phyloP scores from a whole-genome alignment of 2,888 invertebrate species.

The Andrena camellia region DNA sequence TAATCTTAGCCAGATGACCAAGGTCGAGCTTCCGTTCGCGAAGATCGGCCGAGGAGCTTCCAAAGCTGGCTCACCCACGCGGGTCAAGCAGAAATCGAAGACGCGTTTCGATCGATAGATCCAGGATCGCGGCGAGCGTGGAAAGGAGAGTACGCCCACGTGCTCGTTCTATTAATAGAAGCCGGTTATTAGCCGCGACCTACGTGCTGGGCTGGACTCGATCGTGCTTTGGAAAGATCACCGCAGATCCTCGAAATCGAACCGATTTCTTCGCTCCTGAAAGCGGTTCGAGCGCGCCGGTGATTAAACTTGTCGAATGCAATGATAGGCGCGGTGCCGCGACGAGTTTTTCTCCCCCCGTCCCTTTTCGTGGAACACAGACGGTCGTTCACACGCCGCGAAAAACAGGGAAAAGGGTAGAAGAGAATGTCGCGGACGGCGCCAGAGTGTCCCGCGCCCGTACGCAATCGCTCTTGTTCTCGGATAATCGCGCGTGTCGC shows the following conservation, averaged over 20 bases:
- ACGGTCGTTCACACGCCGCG: background rate
- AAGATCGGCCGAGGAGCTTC: background rate
- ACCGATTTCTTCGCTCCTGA: background rate
- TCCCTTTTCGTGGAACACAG: conserved; percentile 19
- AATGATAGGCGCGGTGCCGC: background rate
- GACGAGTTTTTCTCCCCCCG: background rate
- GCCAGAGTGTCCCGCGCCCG: conserved; percentile 69
- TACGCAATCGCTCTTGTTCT: conserved; percentile 72
- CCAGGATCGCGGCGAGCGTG: conserved; percentile 47
- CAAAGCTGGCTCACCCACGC: background rate
- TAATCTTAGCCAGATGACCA: background rate
- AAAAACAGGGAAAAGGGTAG: conserved; percentile 31
- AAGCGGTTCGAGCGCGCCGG: background rate
- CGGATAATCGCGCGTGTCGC: conserved; percentile 35
- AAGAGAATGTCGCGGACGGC: conserved; percentile 68
- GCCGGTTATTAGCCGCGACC: conserved; percentile 62
- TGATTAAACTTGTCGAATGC: background rate
- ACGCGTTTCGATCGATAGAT: conserved; percentile 23
- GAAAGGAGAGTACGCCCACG: conserved; percentile 65
- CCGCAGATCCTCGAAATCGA: conserved; percentile 3
- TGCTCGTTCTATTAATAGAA: conserved; percentile 65
- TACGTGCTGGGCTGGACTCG: conserved; percentile 45
- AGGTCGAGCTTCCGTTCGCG: background rate
- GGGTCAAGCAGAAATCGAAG: background rate
- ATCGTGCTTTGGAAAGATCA: background rate